These are phyloP conservation scores for Rhegmatorhina hoffmannsi DNA, from an alignment of 2,113 vertebrate species.

Conservation along the genomic window DNA sequence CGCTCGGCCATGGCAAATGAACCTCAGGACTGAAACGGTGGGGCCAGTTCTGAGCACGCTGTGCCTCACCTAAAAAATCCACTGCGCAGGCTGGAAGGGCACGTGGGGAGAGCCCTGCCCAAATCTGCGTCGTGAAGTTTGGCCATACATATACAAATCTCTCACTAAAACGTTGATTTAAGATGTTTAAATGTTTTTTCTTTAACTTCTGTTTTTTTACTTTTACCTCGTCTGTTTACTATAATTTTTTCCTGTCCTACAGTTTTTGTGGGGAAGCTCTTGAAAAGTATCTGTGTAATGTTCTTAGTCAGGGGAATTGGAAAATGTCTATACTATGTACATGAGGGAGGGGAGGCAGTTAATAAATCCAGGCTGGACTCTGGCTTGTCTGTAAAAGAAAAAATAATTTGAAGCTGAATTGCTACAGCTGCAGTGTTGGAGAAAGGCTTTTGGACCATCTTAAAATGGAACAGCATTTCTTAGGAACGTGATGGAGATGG, in stretches of 20 bases:
- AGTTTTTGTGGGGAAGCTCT: neutral
- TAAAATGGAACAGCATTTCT: neutral
- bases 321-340: rapidly evolving
- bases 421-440: neutral
- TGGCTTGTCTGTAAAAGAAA: neutral
- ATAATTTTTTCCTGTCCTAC: neutral
- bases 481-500: rapidly evolving
- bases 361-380: neutral
- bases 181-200: neutral
- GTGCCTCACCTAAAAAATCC: too few species aligned
- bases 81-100: too few species aligned
- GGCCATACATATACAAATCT: too few species aligned
- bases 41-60: too few species aligned
- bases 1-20: too few species aligned
- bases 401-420: neutral
- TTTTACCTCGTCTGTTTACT: neutral
- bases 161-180: neutral
- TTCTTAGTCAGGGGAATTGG: neutral
- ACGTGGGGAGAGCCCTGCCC: too few species aligned
- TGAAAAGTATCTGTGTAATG: neutral
- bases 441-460: neutral
- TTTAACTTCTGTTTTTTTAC: neutral
- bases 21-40: too few species aligned
- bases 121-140: too few species aligned
- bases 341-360: neutral